phyloP scores from a whole-genome alignment of 2,797 vertebrate genomes.

The Propithecus perrieri region DNA sequence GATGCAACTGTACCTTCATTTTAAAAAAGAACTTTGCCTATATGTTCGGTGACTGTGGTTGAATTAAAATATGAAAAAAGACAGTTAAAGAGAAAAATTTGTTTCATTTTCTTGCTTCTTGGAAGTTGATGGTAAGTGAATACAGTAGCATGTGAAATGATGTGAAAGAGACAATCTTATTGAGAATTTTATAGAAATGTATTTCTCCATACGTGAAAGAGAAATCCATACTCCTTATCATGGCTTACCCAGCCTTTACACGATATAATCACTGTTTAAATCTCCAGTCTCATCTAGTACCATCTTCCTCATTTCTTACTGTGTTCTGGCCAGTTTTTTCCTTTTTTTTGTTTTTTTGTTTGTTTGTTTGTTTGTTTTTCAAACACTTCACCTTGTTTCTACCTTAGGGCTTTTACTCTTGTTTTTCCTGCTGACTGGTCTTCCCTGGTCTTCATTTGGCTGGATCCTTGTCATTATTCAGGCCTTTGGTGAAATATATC shows the following conservation, averaged over 20 bases:
- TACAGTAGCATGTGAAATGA: neutral
- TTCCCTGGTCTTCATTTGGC: neutral
- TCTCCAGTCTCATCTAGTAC: neutral
- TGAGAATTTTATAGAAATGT: neutral
- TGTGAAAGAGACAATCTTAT: neutral
- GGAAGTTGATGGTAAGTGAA: neutral
- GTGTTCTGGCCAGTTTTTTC: neutral
- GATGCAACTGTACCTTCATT: neutral
- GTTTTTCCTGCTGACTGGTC: neutral
- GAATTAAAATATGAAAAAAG: conserved; percentile 1
- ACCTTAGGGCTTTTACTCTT: neutral
- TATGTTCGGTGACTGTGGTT: neutral
- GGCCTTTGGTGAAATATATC: neutral
- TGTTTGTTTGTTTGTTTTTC: neutral
- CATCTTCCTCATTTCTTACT: neutral
- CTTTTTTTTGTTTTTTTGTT: neutral
- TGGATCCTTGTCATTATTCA: neutral
- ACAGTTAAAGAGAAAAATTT: neutral
- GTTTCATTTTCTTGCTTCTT: neutral
- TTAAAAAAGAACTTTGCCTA: neutral
- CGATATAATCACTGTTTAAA: neutral
- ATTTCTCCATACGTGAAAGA: neutral
- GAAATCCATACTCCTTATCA: neutral
- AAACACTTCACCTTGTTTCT: neutral
- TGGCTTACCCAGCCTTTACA: neutral